Base-by-base conservation (phyloP, 2,113 vertebrate species). In the Junco hyemalis region DNA sequence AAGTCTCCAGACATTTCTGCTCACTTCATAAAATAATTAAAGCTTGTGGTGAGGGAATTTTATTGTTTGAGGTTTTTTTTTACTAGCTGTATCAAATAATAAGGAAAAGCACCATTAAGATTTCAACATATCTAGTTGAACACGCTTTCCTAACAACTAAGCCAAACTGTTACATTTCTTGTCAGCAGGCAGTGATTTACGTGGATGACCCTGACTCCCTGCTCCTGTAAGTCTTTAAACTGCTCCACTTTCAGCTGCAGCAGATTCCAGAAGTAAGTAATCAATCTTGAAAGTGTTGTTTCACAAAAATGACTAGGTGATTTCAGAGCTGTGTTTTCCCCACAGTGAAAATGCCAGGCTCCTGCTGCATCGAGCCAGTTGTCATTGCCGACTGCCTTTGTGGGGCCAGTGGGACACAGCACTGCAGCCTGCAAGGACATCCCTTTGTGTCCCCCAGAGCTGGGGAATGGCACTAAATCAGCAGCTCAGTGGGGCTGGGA, bases 151-250 rank as follows among this genome's bases (percentile, higher is more conserved):
- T 77, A 78, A 60, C 23, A 87, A 20, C 40, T 48, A 60, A 81
- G 42, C 28, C 70, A 82, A 90, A 76, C 57, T 87, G 73, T 40
- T 91, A 53, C 31, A 82, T 61, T 76, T 36, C 85, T 68, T 61
- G 45, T 91, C 85, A 84, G 44, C 65, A 93, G 81, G 73, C 72
- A 79, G 16, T 79, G 53, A 95, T 89, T 97, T 88, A 70, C 2
- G 0, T 53, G 86, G 86, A 68, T 81, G 88, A 91, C 86, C 81
- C 91, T 7, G 69, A 47, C 81, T 90, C 17, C 4, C 85, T 90
- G 64, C 76, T 95, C 96, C 86, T 83, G 28, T 31, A 74, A 51
- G 73, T 68, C 77, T 92, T 95, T 56, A 89, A 91, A 71, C 77
- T 74, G 68, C 83, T 79, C 38, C 65, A 56, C 76, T 91, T 71